Percentiles rank a stretch among this genome's conserved stretches.
Conservation (phyloP, 2,113 vertebrate genomes). For the Genyomyrus donnyi region DNA sequence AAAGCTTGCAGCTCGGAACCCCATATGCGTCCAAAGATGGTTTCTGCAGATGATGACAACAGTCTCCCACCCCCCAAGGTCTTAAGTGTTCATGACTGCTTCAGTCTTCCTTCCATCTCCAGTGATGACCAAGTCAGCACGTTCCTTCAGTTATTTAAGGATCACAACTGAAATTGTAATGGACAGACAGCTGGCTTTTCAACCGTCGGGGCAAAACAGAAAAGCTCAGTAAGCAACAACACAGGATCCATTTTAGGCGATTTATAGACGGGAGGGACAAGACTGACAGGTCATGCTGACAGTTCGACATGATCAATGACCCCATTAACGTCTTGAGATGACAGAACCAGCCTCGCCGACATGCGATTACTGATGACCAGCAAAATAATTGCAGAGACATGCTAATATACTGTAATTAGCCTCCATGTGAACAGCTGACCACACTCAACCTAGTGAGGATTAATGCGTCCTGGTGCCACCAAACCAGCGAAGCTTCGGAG, state of each 20-base stretch:
- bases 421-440: not conserved
- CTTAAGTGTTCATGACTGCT: not conserved
- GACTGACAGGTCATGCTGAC: conserved; percentile 7
- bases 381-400: not conserved
- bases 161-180: conserved; percentile 6
- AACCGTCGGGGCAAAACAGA: conserved; percentile 27
- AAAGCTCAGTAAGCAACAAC: conserved; percentile 31
- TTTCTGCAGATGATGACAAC: not conserved
- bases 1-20: not conserved
- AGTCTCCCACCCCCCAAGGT: not conserved
- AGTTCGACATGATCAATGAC: not conserved
- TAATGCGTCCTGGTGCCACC: not conserved
- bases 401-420: conserved; percentile 2
- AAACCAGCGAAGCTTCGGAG: not conserved
- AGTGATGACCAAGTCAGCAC: conserved; percentile 26
- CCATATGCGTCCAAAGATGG: not conserved
- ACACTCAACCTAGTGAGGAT: not conserved
- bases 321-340: not conserved
- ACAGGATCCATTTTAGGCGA: not conserved
- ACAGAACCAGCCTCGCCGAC: not conserved
- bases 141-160: not conserved
- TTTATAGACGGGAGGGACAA: conserved; percentile 7
- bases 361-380: not conserved
- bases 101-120: conserved; percentile 42
- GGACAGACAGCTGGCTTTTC: not conserved